Percentiles rank a stretch among this genome's conserved stretches.
phyloP scores from a whole-genome alignment of 2,888 invertebrate species.

The Mongoloraphidia duomilia region DNA sequence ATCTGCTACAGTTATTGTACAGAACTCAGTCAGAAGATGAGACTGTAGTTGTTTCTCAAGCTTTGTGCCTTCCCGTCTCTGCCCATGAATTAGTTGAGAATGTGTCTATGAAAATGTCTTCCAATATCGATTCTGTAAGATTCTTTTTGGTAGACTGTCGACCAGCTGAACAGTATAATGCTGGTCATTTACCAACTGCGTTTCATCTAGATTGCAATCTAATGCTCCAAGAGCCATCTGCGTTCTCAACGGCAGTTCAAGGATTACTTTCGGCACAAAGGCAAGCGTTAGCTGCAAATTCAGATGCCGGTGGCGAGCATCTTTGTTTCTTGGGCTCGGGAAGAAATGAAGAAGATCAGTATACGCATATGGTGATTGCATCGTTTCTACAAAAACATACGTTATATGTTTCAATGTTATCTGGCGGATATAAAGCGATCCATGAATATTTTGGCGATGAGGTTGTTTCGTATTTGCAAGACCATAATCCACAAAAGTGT shows the following conservation, averaged over 20 bases:
- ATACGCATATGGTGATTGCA: slow-evolving; percentile 96
- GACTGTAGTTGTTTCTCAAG: slow-evolving; percentile 57
- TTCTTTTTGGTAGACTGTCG: slow-evolving; percentile 97
- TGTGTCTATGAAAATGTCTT: slow-evolving; percentile 46
- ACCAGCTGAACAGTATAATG: slow-evolving; percentile 92
- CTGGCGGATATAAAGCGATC: slow-evolving; percentile 78
- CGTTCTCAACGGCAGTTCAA: slow-evolving; percentile 88
- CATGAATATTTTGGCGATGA: slow-evolving; percentile 74
- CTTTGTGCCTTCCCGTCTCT: slow-evolving; percentile 90
- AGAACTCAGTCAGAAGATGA: slow-evolving; percentile 37
- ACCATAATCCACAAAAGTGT: slow-evolving; percentile 56
- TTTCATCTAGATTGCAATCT: slow-evolving; percentile 96
- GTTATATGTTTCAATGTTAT: slow-evolving; percentile 80
- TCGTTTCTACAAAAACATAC: slow-evolving; percentile 90
- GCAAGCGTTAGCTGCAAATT: slow-evolving; percentile 73
- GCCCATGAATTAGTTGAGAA: slow-evolving; percentile 84
- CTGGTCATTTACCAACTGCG: slow-evolving; percentile 91
- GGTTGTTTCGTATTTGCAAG: slow-evolving; percentile 65
- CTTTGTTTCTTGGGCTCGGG: slow-evolving; percentile 90
- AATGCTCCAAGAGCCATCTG: slow-evolving; percentile 91
- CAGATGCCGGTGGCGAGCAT: slow-evolving; percentile 75
- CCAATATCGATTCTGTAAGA: slow-evolving; percentile 45
- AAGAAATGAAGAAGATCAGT: slow-evolving; percentile 83
- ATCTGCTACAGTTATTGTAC: slow-evolving; percentile 50
- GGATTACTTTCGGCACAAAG: slow-evolving; percentile 80